These are phyloP conservation scores for Clistopyga incitator DNA, from an alignment of 2,888 invertebrate species.

Conservation along the genomic window DNA sequence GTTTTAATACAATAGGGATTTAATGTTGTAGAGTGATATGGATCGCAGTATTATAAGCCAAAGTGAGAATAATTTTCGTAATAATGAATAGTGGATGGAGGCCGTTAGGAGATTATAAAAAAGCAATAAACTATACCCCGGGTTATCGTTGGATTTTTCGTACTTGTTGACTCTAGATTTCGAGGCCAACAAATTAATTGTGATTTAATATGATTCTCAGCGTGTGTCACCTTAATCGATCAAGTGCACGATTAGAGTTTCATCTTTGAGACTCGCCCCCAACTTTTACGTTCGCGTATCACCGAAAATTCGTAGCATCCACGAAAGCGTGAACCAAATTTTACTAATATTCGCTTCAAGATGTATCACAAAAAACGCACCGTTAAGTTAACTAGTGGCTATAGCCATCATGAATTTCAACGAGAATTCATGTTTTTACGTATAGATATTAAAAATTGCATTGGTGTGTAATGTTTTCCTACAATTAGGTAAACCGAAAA, in stretches of 20 bases:
- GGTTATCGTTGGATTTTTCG: slow-evolving; percentile 43
- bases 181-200: slow-evolving; percentile 15
- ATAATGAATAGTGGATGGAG: slow-evolving; percentile 2
- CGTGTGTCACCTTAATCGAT: slow-evolving; percentile 20
- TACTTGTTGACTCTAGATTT: slow-evolving; percentile 19
- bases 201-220: not conserved
- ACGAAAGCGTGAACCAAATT: not conserved
- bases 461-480: not conserved
- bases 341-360: not conserved
- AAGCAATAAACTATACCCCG: not conserved
- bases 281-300: not conserved
- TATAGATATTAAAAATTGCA: not conserved
- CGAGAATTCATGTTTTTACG: not conserved
- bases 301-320: not conserved
- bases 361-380: slow-evolving; percentile 1
- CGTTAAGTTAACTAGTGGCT: not conserved
- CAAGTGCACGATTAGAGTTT: slow-evolving; percentile 31
- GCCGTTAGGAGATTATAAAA: slow-evolving; percentile 1
- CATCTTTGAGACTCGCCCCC: too few species aligned
- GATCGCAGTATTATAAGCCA: not conserved
- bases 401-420: not conserved
- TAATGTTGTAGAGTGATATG: not conserved
- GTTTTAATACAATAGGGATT: not conserved
- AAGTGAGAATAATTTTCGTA: slow-evolving; percentile 15
- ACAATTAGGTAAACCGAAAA: not conserved